Base-by-base conservation (phyloP, 2,113 vertebrate species). In the Thryonomys swinderianus region DNA sequence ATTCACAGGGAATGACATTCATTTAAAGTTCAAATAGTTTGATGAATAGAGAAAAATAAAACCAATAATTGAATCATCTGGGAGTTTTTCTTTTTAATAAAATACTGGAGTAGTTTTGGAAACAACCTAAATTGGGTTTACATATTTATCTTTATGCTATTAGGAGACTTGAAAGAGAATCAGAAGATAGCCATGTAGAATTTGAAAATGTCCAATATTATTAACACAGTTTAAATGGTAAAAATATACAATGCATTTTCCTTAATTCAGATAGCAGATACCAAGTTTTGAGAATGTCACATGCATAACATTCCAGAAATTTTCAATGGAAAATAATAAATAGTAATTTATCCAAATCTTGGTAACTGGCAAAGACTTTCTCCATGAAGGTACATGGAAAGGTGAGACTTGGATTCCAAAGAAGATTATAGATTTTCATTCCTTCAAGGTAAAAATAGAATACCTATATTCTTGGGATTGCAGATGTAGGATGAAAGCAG, bases 381-480 rank as follows among this genome's bases (percentile, higher is more conserved):
- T 81, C 25, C 32, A 57, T 55, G 25, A 69, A 53, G 83, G 64
- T 3, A 85, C 71, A 27, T 66, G 69, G 53, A 97, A 23, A 61
- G 11, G n/a, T 69, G 37, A 96, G 69, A 93, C 59, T 40, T 71
- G 23, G 21, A 7, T 82, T 84, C 27, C 48, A 85, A 91, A 85
- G 73, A 94, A 85, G 64, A 94, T 40, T 76, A 11, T 14, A 94
- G 73, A 78, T 71, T 95, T 80, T 86, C 69, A 88, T 95, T 93
- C 30, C 37, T 94, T 82, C 89, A 76, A 85, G 88, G 95, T 62
- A 96, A 96, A 95, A 89, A 67, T 80, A 91, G 97, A 74, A 51
- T 84, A 89, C 48, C 61, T 92, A 61, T 90, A 79, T 96, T 91
- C 57, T 78, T 42, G 40, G 53, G 59, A 94, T 93, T 93, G 78